These are phyloP conservation scores for Heliconius aoede DNA, from an alignment of 2,888 invertebrate genomes.

Conservation along the genomic window DNA sequence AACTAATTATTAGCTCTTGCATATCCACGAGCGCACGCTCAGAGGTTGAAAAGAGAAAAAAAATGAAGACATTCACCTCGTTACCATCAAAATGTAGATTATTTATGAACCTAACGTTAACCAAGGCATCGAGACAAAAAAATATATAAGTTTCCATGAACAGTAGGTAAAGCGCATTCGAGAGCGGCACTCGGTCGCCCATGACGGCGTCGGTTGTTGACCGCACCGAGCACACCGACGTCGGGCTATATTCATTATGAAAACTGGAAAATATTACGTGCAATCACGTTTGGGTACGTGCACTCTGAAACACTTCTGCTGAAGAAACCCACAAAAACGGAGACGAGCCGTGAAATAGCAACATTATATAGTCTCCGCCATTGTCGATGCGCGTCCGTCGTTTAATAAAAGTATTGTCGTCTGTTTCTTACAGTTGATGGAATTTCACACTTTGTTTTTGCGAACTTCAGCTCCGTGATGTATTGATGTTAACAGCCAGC, in stretches of 20 bases:
- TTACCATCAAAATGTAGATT: constrained; percentile 20
- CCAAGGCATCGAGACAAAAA: constrained; percentile 31
- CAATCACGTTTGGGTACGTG: constrained; percentile 24
- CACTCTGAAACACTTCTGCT: constrained; percentile 10
- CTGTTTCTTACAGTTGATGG: constrained; percentile 10
- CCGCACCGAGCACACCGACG: constrained; percentile 49
- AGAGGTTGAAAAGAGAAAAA: neutral
- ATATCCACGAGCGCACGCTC: neutral
- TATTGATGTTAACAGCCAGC: neutral
- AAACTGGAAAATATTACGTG: constrained; percentile 39
- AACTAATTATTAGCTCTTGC: neutral
- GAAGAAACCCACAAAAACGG: constrained; percentile 23
- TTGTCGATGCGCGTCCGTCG: neutral
- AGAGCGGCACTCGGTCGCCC: constrained; percentile 48
- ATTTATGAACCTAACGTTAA: constrained; percentile 23
- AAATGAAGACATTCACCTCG: constrained; percentile 3
- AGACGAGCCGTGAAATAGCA: neutral
- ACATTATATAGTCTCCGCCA: neutral
- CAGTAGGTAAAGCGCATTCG: constrained; percentile 43
- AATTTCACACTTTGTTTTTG: neutral
- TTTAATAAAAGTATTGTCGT: constrained; percentile 6
- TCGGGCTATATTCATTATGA: constrained; percentile 45
- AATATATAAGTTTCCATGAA: constrained; percentile 40
- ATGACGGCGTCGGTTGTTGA: constrained; percentile 54
- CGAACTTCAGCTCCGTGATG: neutral